Conservation (phyloP, 1,140 invertebrate genomes). For the Phenacoccus solenopsis region DNA sequence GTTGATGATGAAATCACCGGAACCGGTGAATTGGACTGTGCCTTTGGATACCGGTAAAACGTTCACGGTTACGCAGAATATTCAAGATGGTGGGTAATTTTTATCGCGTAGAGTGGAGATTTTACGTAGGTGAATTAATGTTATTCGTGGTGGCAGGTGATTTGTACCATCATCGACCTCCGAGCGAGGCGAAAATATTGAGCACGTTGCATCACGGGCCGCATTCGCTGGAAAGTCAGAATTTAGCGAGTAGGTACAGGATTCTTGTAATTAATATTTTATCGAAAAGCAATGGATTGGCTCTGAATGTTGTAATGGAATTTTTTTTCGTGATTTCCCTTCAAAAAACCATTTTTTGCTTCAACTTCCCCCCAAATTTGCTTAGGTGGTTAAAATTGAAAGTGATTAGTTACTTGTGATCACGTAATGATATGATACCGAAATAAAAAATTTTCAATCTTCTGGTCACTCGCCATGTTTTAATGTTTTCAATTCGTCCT, state of each 20-base stretch:
- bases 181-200: slow-evolving; percentile 26
- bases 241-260: slow-evolving; percentile 11
- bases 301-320: background rate
- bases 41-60: slow-evolving; percentile 83
- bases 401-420: no score
- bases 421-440: no score
- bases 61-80: slow-evolving; percentile 82
- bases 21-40: slow-evolving; percentile 88
- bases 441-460: no score
- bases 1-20: slow-evolving; percentile 76
- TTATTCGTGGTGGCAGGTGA: slow-evolving; percentile 35
- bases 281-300: background rate
- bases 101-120: background rate
- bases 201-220: slow-evolving; percentile 27
- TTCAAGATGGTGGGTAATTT: slow-evolving; percentile 53
- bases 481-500: no score
- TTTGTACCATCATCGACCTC: slow-evolving; percentile 38
- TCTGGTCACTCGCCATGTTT: no score
- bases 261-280: background rate
- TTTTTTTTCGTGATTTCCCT: no score
- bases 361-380: no score
- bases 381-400: background rate
- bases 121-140: slow-evolving; percentile 25
- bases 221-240: slow-evolving; percentile 10
- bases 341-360: no score